Evolutionary conservation across 2,797 vertebrate genomes (phyloP), one percentile per base, ranked within the genome.

Genomic region (Fistularia tabacaria): DNA sequence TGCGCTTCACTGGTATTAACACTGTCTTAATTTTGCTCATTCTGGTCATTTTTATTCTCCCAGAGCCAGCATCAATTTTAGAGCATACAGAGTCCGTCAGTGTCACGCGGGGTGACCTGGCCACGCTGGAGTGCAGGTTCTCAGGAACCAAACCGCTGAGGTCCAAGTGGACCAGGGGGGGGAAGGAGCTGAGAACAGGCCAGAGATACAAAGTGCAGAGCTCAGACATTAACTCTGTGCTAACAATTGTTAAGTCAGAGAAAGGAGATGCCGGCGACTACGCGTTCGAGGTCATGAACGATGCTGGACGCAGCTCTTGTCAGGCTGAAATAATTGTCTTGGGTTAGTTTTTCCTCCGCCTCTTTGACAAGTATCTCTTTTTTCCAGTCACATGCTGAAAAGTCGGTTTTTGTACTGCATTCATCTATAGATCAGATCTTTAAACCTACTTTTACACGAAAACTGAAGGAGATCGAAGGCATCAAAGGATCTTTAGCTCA

Each of bases 361-460:
- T 7, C 0, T 44, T 56, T 8, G 14, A 9, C 9, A 14, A 0
- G 7, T 6, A 38, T 51, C 59, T 9, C 13, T 46, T 68, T 7
- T 47, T 25, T 6, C 13, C 14, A 47, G 57, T 3, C 58, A 38
- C 4, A 13, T 37, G 50, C 1, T 11, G 37, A 39, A 52, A 77
- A 36, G 83, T 46, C 11, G 10, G 15, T 61, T 57, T 61, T 50
- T 78, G 7, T 90, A 92, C 66, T 60, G 79, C 66, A 60, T 77
- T 69, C 57, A 88, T 53, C 56, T 40, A 74, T 76, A 99, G 97
- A 99, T 94, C 94, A 97, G 85, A 94, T 98, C 78, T 93, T 99
- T 85, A 94, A 95, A 57, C 97, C 97, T 1, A 94, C 93, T 57
- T 98, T 99, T 74, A 97, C 95, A 51, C 96, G 96, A 87, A 99